These are phyloP conservation scores for Gortyna flavago DNA, from an alignment of 2,888 invertebrate species.

Conservation along the genomic window DNA sequence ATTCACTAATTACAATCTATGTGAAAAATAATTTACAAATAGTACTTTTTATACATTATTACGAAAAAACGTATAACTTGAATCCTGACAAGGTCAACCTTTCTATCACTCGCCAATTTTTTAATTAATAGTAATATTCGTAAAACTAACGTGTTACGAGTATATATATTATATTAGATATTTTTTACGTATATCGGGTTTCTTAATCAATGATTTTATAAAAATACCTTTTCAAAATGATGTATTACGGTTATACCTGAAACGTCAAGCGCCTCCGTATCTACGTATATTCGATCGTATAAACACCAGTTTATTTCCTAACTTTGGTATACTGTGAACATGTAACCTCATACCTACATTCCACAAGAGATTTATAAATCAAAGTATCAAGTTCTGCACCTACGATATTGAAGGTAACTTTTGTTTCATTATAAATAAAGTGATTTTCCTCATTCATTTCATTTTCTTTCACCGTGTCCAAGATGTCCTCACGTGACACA, in stretches of 20 bases:
- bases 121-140: slow-evolving; percentile 77
- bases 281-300: slow-evolving; percentile 69
- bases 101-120: slow-evolving; percentile 77
- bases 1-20: slow-evolving; percentile 87
- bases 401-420: slow-evolving; percentile 87
- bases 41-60: slow-evolving; percentile 84
- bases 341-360: slow-evolving; percentile 79
- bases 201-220: slow-evolving; percentile 89
- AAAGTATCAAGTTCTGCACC: slow-evolving; percentile 74
- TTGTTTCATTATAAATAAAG: slow-evolving; percentile 84
- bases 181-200: slow-evolving; percentile 89
- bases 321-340: slow-evolving; percentile 90
- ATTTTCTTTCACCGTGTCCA: slow-evolving; percentile 73
- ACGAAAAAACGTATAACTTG: slow-evolving; percentile 87
- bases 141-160: slow-evolving; percentile 87
- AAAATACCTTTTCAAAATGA: slow-evolving; percentile 86
- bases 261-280: slow-evolving; percentile 69
- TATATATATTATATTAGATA: slow-evolving; percentile 87
- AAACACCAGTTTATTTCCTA: slow-evolving; percentile 86
- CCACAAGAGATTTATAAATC: slow-evolving; percentile 77
- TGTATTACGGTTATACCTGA: slow-evolving; percentile 71
- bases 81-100: slow-evolving; percentile 84
- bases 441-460: slow-evolving; percentile 72
- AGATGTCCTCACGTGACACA: slow-evolving; percentile 78
- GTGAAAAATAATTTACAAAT: slow-evolving; percentile 88